Evolutionary conservation across 2,888 invertebrate genomes (phyloP).

Genomic region (Rhorus exstirpatorius): DNA sequence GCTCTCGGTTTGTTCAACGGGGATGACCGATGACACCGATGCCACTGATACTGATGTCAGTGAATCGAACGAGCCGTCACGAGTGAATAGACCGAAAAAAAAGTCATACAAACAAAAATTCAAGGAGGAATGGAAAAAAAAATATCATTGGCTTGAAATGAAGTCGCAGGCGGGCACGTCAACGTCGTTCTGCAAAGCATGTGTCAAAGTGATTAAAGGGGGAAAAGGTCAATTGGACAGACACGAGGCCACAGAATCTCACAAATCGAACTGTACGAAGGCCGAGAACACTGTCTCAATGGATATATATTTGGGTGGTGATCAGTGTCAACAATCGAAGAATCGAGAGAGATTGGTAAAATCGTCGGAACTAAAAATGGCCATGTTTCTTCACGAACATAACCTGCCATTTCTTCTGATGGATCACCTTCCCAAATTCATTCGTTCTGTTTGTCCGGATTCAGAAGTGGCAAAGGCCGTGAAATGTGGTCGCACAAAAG

Average conservation of each 20-base stretch:
- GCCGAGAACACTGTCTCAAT: slow-evolving; percentile 6
- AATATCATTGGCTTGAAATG: slow-evolving; percentile 42
- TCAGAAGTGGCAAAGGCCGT: slow-evolving; percentile 28
- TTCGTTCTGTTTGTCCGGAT: slow-evolving; percentile 19
- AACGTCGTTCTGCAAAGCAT: slow-evolving; percentile 41
- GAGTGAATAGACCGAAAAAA: slow-evolving; percentile 31
- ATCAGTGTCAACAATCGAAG: neutral
- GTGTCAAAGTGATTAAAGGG: slow-evolving; percentile 13
- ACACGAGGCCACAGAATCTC: neutral
- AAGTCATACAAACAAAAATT: slow-evolving; percentile 48
- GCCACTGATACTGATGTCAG: neutral
- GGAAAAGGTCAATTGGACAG: slow-evolving; percentile 13
- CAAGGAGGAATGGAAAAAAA: slow-evolving; percentile 35
- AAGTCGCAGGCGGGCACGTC: slow-evolving; percentile 17
- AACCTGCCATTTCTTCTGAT: slow-evolving; percentile 33
- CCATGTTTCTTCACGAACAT: neutral
- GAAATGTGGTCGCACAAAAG: slow-evolving; percentile 42
- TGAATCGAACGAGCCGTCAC: neutral
- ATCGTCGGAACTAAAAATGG: slow-evolving; percentile 4
- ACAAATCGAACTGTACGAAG: neutral
- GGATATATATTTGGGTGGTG: neutral
- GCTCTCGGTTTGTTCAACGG: neutral
- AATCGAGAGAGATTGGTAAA: slow-evolving; percentile 12
- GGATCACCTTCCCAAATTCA: slow-evolving; percentile 37
- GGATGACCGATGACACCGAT: neutral